Evolutionary conservation across 2,797 vertebrate genomes (phyloP).

Genomic region (Pseudochaenichthys georgianus): DNA sequence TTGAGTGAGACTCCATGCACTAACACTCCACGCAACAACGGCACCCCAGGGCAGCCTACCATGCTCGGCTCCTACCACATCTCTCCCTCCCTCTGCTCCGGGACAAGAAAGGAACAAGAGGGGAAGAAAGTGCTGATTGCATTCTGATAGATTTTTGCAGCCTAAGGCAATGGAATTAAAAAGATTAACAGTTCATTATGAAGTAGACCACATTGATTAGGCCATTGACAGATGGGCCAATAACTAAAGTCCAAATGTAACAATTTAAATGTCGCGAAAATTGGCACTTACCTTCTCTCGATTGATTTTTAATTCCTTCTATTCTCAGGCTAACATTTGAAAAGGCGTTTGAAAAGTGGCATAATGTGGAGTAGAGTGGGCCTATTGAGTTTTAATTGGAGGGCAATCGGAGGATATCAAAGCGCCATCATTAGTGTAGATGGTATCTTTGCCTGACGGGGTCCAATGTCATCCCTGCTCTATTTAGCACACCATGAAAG

Average conservation of each 20-base stretch:
- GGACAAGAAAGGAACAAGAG: constrained; percentile 62
- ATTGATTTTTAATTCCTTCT: constrained; percentile 79
- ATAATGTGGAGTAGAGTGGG: constrained; percentile 64
- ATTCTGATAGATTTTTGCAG: constrained; percentile 87
- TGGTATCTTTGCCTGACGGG: constrained; percentile 58
- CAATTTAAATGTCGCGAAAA: constrained; percentile 82
- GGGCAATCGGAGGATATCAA: constrained; percentile 62
- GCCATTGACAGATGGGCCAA: constrained; percentile 82
- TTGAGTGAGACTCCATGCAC: constrained; percentile 79
- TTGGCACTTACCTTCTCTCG: constrained; percentile 76
- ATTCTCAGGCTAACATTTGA: constrained; percentile 75
- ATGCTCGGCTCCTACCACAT: constrained; percentile 62
- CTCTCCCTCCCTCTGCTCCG: constrained; percentile 65
- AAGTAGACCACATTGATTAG: constrained; percentile 84
- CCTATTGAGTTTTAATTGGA: constrained; percentile 66
- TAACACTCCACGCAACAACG: constrained; percentile 75
- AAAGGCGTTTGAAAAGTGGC: constrained; percentile 63
- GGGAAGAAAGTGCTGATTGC: constrained; percentile 79
- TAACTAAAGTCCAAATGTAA: constrained; percentile 84
- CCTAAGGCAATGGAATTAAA: constrained; percentile 85
- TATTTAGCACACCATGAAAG: constrained; percentile 32
- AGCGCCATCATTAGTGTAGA: constrained; percentile 58
- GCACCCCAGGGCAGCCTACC: constrained; percentile 76
- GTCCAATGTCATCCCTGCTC: constrained; percentile 52
- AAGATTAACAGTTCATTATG: constrained; percentile 89